phyloP scores from a whole-genome alignment of 2,888 invertebrate species.

The Neoaliturus tenellus region DNA sequence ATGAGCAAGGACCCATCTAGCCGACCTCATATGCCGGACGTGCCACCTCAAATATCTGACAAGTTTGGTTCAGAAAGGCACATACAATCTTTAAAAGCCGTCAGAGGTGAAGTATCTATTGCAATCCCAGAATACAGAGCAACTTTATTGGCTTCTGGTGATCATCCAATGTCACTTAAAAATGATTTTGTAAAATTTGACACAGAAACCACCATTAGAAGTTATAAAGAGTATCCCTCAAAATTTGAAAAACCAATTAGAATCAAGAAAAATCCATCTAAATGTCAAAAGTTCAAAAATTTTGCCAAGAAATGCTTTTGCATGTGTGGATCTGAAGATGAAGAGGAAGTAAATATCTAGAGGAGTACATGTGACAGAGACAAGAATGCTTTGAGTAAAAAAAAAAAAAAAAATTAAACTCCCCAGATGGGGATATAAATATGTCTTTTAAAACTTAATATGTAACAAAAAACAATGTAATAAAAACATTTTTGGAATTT shows the following conservation, averaged over 20 bases:
- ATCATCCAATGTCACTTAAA: background rate
- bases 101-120: background rate
- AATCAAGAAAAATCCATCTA: background rate
- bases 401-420: background rate
- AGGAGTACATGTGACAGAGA: background rate
- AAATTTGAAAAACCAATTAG: background rate
- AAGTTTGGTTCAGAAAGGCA: background rate
- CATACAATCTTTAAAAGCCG: background rate
- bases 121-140: background rate
- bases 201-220: background rate
- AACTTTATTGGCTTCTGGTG: background rate
- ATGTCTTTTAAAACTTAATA: no score
- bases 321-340: background rate
- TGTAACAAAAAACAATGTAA: no score
- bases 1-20: background rate
- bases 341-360: background rate
- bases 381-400: background rate
- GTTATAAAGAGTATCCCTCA: background rate
- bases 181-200: background rate
- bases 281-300: background rate
- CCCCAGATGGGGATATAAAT: no score
- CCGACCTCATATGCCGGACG: no score
- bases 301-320: background rate
- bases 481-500: no score
- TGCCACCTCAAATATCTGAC: no score